Evolutionary conservation across 2,888 invertebrate species (phyloP), one percentile per base, ranked within the genome.

Genomic region (Teleogryllus oceanicus): DNA sequence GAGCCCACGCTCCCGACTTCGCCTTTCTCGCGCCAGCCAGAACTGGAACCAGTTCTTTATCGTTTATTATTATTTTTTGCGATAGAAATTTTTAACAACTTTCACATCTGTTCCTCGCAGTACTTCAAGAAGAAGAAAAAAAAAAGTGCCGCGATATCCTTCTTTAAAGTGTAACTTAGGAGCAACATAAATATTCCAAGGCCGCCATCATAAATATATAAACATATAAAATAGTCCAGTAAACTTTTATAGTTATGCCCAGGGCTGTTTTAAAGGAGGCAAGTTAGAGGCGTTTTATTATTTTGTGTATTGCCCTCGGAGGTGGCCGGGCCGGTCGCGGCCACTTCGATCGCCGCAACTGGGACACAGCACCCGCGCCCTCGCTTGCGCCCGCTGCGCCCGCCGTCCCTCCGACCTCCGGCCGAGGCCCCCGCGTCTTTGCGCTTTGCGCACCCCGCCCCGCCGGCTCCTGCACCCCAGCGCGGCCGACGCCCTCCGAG

Each of bases 31-130:
- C 62, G 62, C 62, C n/a, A 62, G 16, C 62, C n/a, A 18, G 62
- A n/a, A 37, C 62, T n/a, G 16, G n/a, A 62, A 62, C 62, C 13
- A n/a, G 62, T 62, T 62, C n/a, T 62, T 62, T 62, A 62, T 62
- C 62, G 62, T 62, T 62, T 62, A 62, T 62, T 62, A 62, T 62
- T 62, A 62, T n/a, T 62, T 62, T 62, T 62, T n/a, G 62, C 62
- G 62, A 62, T 16, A 62, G 62, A 62, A 62, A 62, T 18, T 18
- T 18, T 62, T 62, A 62, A 62, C 16, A 62, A 13, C 62, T 62
- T 62, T 62, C 16, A n/a, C 62, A 62, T n/a, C 13, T 62, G 62
- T 62, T 62, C 62, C 13, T 62, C 62, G 62, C 62, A 62, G 62
- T 62, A 62, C 13, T 18, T 18, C 13, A 62, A 62, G n/a, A 62